phyloP scores from a whole-genome alignment of 2,113 vertebrate species.

The Deroptyus accipitrinus region DNA sequence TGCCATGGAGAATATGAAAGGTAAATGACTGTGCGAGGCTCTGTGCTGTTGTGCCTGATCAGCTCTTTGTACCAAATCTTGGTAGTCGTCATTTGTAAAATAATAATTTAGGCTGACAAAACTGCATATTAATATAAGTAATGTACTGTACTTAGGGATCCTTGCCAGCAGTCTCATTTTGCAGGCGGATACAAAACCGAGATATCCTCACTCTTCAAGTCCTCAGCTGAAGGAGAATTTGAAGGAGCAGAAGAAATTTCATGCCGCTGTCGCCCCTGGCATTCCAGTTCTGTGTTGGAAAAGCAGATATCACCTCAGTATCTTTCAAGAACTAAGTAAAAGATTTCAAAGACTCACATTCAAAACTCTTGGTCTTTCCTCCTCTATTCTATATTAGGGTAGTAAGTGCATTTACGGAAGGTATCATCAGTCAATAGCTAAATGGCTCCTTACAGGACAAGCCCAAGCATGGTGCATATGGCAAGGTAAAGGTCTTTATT shows the following conservation, averaged over 20 bases:
- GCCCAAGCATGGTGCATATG: not conserved
- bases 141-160: not conserved
- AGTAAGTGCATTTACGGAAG: not conserved
- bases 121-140: not conserved
- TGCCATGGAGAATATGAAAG: not conserved
- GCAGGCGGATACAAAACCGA: not conserved
- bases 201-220: not conserved
- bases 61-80: not conserved
- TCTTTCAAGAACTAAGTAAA: not conserved
- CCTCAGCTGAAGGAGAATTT: not conserved
- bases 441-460: not conserved
- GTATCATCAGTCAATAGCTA: not conserved
- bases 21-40: not conserved
- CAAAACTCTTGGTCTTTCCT: not conserved
- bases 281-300: not conserved
- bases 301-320: not conserved
- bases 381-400: not conserved
- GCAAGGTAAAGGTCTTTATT: not conserved
- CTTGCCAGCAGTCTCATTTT: not conserved
- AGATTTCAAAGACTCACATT: not conserved
- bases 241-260: not conserved
- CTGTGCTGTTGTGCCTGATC: not conserved
- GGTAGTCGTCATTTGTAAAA: slow-evolving; percentile 17
- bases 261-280: accelerated
- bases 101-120: slow-evolving; percentile 25